Base-by-base conservation (phyloP, 2,888 invertebrate species). In the Hydraecia micacea region DNA sequence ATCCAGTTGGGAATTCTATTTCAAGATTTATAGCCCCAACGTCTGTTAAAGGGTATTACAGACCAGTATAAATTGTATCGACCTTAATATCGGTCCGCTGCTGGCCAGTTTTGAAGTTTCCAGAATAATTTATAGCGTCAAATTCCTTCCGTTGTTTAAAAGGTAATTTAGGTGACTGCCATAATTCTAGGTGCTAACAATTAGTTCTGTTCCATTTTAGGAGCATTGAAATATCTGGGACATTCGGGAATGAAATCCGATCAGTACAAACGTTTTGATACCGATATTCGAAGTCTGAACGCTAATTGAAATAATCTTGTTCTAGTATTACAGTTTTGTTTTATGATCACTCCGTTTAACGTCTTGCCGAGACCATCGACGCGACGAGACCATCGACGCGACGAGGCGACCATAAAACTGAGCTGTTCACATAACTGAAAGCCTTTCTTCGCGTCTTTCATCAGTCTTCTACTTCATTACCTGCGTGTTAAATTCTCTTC, bases 41-140 rank as follows among this genome's bases (percentile, higher is more conserved):
- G 52, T 28, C 55, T 55, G 52, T 63, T 68, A 58, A 8, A 58
- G 73, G 66, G 60, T 76, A 80, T 71, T 70, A 67, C 42, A 52
- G 49, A 73, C 39, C 42, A 39, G 67, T 83, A 67, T 65, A 71
- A 81, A 71, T 77, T 73, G 77, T 81, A 81, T 84, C 68, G 71
- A 32, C 62, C 52, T 46, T 63, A 63, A 67, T 70, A 80, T 67
- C 52, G 62, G 39, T 46, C 52, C 60, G 42, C n/a, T n/a, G 42
- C n/a, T n/a, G 70, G 62, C 77, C 65, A 60, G 68, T 58, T 63
- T 71, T 42, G 15, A 9, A 72, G 63, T 60, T 75, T 25, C 39
- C 46, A 63, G 18, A 73, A 63, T 68, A 77, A 83, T 84, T 81
- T 74, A 74, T 73, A 13, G 67, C 66, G 13, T 46, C 46, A 65